phyloP scores from a whole-genome alignment of 2,888 invertebrate genomes.

The Plagiodera versicolora region DNA sequence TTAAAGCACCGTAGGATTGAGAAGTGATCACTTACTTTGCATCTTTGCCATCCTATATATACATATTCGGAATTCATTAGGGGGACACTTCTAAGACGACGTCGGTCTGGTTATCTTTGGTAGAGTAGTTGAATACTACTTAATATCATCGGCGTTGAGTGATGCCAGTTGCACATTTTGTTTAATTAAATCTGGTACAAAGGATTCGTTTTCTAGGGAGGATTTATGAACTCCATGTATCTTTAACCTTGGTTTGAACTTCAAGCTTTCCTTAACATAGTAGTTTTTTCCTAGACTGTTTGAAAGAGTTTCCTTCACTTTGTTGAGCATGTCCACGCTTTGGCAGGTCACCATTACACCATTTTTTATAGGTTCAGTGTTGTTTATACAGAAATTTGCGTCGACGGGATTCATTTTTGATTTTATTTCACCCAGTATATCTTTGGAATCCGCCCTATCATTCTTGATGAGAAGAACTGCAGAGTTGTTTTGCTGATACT shows the following conservation, averaged over 20 bases:
- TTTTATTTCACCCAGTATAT: conserved; percentile 1
- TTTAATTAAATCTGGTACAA: neutral
- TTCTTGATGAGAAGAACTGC: neutral
- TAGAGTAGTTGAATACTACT: neutral
- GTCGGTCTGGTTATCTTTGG: neutral
- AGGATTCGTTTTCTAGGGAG: neutral
- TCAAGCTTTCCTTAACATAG: neutral
- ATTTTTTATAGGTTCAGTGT: neutral
- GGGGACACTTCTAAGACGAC: neutral
- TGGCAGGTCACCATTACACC: neutral
- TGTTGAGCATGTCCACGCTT: neutral
- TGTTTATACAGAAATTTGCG: neutral
- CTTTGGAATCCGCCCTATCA: neutral
- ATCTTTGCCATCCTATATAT: conserved; percentile 4
- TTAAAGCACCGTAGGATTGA: neutral
- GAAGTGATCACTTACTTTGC: conserved; percentile 2
- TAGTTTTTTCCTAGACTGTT: neutral
- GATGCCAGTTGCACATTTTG: neutral
- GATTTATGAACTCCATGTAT: neutral
- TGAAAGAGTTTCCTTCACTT: neutral
- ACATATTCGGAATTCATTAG: neutral
- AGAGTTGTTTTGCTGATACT: neutral
- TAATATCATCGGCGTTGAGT: neutral
- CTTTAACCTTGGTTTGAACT: neutral
- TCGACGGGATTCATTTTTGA: neutral